Percentiles rank a stretch among this genome's conserved stretches.
These are phyloP conservation scores for Lates calcarifer DNA, from an alignment of 2,113 vertebrate species.

Conservation along the genomic window DNA sequence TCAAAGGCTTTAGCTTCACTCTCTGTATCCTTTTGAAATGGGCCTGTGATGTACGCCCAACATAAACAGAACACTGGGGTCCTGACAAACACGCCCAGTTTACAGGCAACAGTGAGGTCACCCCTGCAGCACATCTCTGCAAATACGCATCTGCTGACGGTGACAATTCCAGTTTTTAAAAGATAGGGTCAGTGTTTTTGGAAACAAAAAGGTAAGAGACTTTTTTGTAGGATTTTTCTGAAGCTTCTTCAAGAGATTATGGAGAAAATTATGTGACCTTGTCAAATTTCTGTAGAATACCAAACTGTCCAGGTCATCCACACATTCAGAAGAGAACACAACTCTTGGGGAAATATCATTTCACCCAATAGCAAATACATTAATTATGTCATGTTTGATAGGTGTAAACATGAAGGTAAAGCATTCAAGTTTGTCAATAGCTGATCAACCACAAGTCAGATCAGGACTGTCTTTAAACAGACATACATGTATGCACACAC, in stretches of 20 bases:
- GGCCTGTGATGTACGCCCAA: conserved; percentile 73
- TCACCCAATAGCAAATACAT: conserved; percentile 13
- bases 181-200: conserved; percentile 17
- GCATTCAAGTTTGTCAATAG: neutral
- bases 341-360: neutral
- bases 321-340: neutral
- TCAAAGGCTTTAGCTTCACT: conserved; percentile 53
- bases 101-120: conserved; percentile 68
- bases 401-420: neutral
- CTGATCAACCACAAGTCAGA: neutral
- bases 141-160: conserved; percentile 12
- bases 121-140: conserved; percentile 20
- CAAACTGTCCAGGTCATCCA: conserved; percentile 22
- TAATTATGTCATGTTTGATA: neutral
- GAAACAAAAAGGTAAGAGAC: neutral
- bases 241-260: neutral
- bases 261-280: neutral
- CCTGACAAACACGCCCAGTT: conserved; percentile 72
- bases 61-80: conserved; percentile 73
- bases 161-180: neutral
- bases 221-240: neutral
- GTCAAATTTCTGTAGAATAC: conserved; percentile 33
- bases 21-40: conserved; percentile 59
- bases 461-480: neutral
- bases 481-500: conserved; percentile 12